Evolutionary conservation across 64 coral and sea anemone species (phyloP).

Genomic region (Catalaphyllia jardinei): DNA sequence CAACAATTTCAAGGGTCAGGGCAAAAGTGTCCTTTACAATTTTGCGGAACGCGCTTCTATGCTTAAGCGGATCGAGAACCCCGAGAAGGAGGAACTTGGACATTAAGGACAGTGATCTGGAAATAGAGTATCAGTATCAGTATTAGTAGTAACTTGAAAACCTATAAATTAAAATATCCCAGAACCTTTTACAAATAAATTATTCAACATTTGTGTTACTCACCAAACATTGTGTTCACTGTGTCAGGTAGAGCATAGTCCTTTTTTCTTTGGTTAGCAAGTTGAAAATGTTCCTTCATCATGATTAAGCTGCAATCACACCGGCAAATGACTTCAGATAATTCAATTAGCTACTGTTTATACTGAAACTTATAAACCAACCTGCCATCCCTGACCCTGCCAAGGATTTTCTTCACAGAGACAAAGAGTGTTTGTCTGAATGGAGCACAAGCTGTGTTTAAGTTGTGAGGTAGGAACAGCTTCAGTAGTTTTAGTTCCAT

Average conservation of each 20-base stretch:
- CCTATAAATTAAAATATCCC: not conserved
- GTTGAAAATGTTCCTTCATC: not conserved
- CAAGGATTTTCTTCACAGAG: constrained; percentile 10
- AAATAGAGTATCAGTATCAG: too few relatives aligned
- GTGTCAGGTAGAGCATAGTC: not conserved
- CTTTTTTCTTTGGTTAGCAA: not conserved
- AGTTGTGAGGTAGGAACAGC: not conserved
- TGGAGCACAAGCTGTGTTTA: constrained; percentile 8
- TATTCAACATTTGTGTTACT: not conserved
- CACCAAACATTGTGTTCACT: not conserved
- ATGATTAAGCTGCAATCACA: not conserved
- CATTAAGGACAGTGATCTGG: too few relatives aligned
- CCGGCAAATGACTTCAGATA: not conserved
- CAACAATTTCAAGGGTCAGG: too few relatives aligned
- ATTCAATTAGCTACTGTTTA: not conserved
- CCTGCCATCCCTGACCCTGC: constrained; percentile 12
- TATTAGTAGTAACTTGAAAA: too few relatives aligned
- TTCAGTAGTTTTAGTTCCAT: not conserved
- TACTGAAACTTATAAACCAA: not conserved
- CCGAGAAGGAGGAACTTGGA: too few relatives aligned
- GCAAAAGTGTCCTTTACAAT: too few relatives aligned
- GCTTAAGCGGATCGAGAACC: too few relatives aligned
- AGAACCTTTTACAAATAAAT: not conserved
- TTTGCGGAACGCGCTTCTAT: too few relatives aligned
- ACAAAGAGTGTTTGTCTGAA: constrained; percentile 40